Evolutionary conservation across 2,888 invertebrate genomes (phyloP).

Genomic region (Pachliopta kotzebuea): DNA sequence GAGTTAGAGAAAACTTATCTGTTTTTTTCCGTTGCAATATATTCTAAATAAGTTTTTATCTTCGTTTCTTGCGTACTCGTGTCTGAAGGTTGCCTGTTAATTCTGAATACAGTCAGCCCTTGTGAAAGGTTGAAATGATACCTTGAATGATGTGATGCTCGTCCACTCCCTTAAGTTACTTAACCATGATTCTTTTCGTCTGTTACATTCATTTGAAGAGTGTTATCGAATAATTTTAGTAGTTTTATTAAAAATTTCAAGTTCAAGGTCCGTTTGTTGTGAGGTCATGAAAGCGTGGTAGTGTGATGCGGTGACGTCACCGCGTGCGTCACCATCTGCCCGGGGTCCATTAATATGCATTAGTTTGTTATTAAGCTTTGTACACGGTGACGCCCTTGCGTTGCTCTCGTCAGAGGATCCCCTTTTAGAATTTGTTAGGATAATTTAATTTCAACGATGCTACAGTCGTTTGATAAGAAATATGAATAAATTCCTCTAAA

Average conservation of each 20-base stretch:
- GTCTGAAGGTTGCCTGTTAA: too few relatives aligned
- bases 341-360: conserved; percentile 47
- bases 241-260: conserved; percentile 25
- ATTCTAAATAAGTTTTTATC: too few relatives aligned
- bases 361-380: conserved; percentile 34
- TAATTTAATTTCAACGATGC: conserved; percentile 4
- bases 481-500: conserved; percentile 1
- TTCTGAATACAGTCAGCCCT: too few relatives aligned
- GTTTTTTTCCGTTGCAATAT: too few relatives aligned
- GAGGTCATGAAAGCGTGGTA: conserved; percentile 18
- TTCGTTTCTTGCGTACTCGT: too few relatives aligned
- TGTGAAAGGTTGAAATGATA: too few relatives aligned
- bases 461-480: neutral
- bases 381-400: conserved; percentile 7
- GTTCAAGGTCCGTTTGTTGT: conserved; percentile 26
- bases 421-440: conserved; percentile 11
- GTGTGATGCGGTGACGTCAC: conserved; percentile 34
- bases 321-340: conserved; percentile 32
- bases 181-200: too few relatives aligned
- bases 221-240: too few relatives aligned
- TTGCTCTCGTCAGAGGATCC: neutral
- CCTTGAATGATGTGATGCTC: too few relatives aligned
- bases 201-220: too few relatives aligned
- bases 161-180: too few relatives aligned
- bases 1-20: too few relatives aligned